These are phyloP conservation scores for Acanthochromis polyacanthus DNA, from an alignment of 2,113 vertebrate genomes.

Conservation along the genomic window DNA sequence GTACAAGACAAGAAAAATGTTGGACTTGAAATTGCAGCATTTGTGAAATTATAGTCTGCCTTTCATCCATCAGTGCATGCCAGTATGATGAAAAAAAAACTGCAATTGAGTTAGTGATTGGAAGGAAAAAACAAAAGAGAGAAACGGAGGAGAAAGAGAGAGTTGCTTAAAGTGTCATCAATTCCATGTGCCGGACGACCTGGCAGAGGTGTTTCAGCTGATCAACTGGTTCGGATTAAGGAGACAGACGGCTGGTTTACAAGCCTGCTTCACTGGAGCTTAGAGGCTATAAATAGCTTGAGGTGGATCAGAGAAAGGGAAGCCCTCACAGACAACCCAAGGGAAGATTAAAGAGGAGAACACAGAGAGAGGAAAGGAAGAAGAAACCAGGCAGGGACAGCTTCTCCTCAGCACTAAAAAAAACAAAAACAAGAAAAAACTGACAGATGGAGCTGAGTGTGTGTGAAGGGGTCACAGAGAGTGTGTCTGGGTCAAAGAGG, in stretches of 20 bases:
- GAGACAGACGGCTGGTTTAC: conserved; percentile 52
- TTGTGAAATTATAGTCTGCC: conserved; percentile 10
- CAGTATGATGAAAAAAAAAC: conserved; percentile 24
- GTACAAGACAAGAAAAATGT: conserved; percentile 9
- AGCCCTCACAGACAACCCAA: conserved; percentile 35
- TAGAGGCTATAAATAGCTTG: conserved; percentile 58
- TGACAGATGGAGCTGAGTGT: not conserved
- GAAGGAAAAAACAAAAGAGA: conserved; percentile 2
- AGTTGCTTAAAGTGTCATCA: conserved; percentile 37
- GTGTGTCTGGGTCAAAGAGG: conserved; percentile 31
- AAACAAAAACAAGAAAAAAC: not conserved
- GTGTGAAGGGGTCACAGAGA: conserved; percentile 21
- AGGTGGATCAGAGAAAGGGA: conserved; percentile 49
- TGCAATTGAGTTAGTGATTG: not conserved
- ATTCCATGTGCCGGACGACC: conserved; percentile 30
- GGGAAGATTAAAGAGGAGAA: conserved; percentile 17
- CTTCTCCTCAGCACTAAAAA: not conserved
- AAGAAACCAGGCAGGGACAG: not conserved
- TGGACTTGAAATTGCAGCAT: conserved; percentile 21
- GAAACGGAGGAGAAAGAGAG: not conserved
- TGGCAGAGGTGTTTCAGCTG: conserved; percentile 48
- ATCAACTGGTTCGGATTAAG: conserved; percentile 60
- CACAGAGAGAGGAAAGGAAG: conserved; percentile 1
- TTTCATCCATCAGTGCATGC: conserved; percentile 28
- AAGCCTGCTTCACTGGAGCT: conserved; percentile 38